phyloP scores from a whole-genome alignment of 1,140 invertebrate genomes.

The Drosophila lowei region DNA sequence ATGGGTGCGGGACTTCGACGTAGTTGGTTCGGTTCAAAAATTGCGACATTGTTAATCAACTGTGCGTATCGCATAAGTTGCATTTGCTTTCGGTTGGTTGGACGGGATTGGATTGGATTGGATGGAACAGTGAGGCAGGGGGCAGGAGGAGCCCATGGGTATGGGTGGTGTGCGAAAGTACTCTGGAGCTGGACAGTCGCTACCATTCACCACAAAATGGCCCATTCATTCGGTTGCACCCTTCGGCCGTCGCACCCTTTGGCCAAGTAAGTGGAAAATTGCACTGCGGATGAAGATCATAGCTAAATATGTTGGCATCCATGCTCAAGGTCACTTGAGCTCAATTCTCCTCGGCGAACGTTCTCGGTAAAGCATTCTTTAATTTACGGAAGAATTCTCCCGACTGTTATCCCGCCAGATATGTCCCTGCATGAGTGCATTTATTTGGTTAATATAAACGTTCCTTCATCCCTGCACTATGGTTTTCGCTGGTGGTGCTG shows the following conservation, averaged over 20 bases:
- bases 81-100: constrained; percentile 44
- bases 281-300: constrained; percentile 5
- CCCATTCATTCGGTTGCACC: constrained; percentile 15
- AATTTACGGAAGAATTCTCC: too few relatives aligned
- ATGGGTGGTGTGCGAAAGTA: not conserved
- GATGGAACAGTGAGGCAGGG: not conserved
- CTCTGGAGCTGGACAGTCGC: too few relatives aligned
- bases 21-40: constrained; percentile 58
- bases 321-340: constrained; percentile 10
- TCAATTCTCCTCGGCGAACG: too few relatives aligned
- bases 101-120: constrained; percentile 32
- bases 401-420: too few relatives aligned
- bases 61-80: constrained; percentile 68
- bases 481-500: too few relatives aligned
- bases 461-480: too few relatives aligned
- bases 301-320: not conserved
- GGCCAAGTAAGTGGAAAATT: constrained; percentile 38
- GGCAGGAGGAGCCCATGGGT: constrained; percentile 2
- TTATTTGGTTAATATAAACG: too few relatives aligned
- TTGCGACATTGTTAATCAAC: constrained; percentile 78
- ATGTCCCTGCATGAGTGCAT: too few relatives aligned
- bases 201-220: too few relatives aligned
- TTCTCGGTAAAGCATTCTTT: too few relatives aligned
- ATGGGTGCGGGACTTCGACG: constrained; percentile 19
- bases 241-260: not conserved